Conservation (phyloP, 1,140 invertebrate species). For the Stratiolaelaps scimitus region DNA sequence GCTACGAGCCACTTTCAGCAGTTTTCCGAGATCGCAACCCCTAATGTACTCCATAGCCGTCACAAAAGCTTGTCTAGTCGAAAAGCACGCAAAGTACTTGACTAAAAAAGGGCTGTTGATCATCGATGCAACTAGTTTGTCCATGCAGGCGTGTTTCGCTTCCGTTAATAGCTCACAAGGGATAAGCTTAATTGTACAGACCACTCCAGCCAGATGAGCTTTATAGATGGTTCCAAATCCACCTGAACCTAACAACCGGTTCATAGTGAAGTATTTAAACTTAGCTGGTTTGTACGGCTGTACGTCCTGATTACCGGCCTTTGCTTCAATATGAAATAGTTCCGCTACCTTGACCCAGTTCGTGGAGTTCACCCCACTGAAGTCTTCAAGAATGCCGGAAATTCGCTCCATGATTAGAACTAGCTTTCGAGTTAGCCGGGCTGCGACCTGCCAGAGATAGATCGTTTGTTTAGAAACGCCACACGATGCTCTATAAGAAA, state of each 20-base stretch:
- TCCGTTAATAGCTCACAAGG: not conserved
- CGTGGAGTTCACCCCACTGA: not conserved
- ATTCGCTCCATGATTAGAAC: not conserved
- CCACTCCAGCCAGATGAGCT: conserved; percentile 1
- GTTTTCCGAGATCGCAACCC: conserved; percentile 19
- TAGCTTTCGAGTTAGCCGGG: not conserved
- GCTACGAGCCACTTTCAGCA: not conserved
- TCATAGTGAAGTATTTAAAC: conserved; percentile 11
- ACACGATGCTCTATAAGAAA: too few relatives aligned
- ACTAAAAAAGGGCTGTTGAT: conserved; percentile 7
- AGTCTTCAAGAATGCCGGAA: conserved; percentile 8
- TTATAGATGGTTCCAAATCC: conserved; percentile 16
- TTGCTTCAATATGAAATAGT: not conserved
- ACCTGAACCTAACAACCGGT: conserved; percentile 1
- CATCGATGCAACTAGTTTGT: conserved; percentile 15
- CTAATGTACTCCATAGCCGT: conserved; percentile 20
- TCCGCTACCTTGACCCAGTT: conserved; percentile 24
- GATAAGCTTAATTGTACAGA: conserved; percentile 5
- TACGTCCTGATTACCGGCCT: not conserved
- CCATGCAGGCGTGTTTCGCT: conserved; percentile 18
- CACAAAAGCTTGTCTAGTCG: conserved; percentile 17
- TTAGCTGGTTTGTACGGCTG: conserved; percentile 3
- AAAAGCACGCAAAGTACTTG: conserved; percentile 13
- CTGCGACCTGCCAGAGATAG: not conserved
- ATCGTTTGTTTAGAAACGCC: too few relatives aligned